phyloP scores from a whole-genome alignment of 92 coral and sea anemone species.

The Muricea muricata region DNA sequence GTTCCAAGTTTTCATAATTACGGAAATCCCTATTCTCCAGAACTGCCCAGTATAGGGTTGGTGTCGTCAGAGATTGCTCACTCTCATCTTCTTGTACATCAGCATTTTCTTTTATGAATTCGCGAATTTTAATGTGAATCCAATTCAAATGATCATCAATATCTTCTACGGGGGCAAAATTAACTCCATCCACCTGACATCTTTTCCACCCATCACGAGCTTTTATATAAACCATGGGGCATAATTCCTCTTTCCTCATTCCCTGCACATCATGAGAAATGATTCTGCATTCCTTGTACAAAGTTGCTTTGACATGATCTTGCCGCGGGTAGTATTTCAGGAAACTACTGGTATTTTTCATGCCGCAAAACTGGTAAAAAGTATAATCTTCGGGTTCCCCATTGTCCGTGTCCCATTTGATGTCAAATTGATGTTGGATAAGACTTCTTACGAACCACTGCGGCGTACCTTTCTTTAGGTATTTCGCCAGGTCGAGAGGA shows the following conservation, averaged over 20 bases:
- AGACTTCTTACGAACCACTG: neutral
- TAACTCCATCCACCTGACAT: neutral
- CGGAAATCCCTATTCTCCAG: neutral
- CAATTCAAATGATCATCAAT: neutral
- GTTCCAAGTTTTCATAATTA: neutral
- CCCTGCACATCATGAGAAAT: neutral
- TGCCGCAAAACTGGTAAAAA: neutral
- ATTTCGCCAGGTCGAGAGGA: conserved; percentile 2
- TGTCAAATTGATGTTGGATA: conserved; percentile 6
- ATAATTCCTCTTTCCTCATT: too few species aligned
- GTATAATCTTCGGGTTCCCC: neutral
- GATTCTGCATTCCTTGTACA: conserved; percentile 5
- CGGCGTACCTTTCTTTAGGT: neutral
- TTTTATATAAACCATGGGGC: neutral
- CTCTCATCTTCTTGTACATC: neutral
- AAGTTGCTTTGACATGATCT: neutral
- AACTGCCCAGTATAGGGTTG: conserved; percentile 29
- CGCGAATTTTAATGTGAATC: neutral
- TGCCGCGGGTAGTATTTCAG: neutral
- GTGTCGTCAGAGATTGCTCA: neutral
- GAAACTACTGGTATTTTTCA: neutral
- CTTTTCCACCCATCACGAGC: neutral
- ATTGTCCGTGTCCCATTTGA: neutral
- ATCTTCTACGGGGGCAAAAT: too few species aligned
- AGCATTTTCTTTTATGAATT: neutral